Conservation (phyloP, 2,888 invertebrate species). For the Chrysina gloriosa region DNA sequence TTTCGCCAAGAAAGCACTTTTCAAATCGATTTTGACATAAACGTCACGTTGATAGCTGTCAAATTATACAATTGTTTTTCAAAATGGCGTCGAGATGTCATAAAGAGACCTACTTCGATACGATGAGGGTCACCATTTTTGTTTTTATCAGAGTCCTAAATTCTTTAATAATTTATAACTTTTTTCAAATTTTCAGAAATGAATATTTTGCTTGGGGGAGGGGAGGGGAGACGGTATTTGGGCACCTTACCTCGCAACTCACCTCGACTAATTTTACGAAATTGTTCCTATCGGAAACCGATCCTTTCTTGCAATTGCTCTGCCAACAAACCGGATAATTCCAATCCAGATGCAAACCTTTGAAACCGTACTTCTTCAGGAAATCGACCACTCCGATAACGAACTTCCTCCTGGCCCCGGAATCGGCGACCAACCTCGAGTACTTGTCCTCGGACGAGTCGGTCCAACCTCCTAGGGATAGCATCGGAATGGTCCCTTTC, state of each 20-base stretch:
- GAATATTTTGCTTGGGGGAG: no score
- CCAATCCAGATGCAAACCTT: constrained; percentile 93
- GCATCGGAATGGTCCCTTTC: constrained; percentile 73
- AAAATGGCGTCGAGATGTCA: no score
- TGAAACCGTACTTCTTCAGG: constrained; percentile 80
- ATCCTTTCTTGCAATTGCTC: constrained; percentile 86
- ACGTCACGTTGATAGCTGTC: no score
- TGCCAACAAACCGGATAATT: constrained; percentile 96
- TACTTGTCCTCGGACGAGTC: constrained; percentile 92
- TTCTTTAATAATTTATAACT: no score
- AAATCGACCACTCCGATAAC: constrained; percentile 77
- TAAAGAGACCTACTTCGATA: no score
- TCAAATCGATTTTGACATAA: no score
- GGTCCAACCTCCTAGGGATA: constrained; percentile 96
- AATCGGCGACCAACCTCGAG: constrained; percentile 79
- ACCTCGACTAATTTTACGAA: constrained; percentile 82
- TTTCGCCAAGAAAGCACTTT: no score
- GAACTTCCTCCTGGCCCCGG: constrained; percentile 76
- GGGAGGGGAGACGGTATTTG: no score
- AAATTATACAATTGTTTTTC: no score
- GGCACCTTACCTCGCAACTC: constrained; percentile 34
- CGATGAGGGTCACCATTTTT: no score
- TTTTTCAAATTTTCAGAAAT: no score
- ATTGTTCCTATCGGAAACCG: constrained; percentile 80
- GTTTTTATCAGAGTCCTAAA: no score